Evolutionary conservation across 2,888 invertebrate species (phyloP).

Genomic region (Pachycephus smyrnensis): DNA sequence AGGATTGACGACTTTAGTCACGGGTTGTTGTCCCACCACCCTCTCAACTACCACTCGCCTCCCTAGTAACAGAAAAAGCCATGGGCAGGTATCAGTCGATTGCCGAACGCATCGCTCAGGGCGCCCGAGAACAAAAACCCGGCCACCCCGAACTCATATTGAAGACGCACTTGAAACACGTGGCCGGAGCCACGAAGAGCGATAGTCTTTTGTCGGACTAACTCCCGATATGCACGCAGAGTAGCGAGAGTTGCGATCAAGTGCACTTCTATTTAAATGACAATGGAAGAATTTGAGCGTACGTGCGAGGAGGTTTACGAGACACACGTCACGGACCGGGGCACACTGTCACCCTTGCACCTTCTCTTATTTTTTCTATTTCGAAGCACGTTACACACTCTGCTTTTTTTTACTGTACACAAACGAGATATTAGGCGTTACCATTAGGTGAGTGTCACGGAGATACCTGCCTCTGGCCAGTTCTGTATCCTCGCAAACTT

Average conservation of each 20-base stretch:
- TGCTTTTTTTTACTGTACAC: neutral
- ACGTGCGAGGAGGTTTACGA: too few relatives aligned
- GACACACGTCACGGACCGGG: too few relatives aligned
- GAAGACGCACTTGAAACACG: too few relatives aligned
- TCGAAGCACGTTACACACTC: neutral
- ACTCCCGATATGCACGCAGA: too few relatives aligned
- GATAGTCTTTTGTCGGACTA: too few relatives aligned
- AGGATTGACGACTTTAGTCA: constrained; percentile 82
- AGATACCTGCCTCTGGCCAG: constrained; percentile 68
- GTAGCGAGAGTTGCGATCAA: too few relatives aligned
- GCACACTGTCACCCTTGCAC: too few relatives aligned
- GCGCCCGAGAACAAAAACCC: neutral
- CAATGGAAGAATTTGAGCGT: too few relatives aligned
- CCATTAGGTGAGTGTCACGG: constrained; percentile 31
- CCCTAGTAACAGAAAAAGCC: constrained; percentile 85
- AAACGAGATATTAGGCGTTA: neutral
- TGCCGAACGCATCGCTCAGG: neutral
- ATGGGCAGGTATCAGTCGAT: constrained; percentile 77
- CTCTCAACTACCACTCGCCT: constrained; percentile 70
- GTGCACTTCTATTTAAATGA: too few relatives aligned
- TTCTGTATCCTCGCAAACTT: constrained; percentile 64
- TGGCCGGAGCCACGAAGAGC: too few relatives aligned
- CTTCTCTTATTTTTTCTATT: neutral
- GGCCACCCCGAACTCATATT: too few relatives aligned
- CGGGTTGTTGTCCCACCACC: constrained; percentile 69